Base-by-base conservation (phyloP, 2,113 vertebrate genomes). In the Donacobius atricapilla region DNA sequence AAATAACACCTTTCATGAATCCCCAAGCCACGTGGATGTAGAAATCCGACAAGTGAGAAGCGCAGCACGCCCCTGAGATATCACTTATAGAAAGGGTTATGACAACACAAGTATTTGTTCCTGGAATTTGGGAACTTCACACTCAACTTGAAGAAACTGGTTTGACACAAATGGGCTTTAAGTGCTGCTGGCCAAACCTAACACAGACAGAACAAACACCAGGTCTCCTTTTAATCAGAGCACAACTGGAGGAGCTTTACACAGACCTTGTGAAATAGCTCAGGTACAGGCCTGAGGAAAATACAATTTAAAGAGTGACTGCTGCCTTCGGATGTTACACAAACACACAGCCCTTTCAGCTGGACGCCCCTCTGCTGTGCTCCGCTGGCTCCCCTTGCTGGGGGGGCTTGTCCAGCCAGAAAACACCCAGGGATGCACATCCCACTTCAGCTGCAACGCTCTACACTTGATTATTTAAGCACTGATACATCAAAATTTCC, bases 21-120 rank as follows among this genome's bases (percentile, higher is more conserved):
- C 33, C 22, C 31, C 39, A 42, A 58, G n/a, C 10, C 22, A 83
- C 0, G 0, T 5, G n/a, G 48, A 44, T 7, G 14, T 1, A 53
- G 11, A 76, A 75, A 40, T 61, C 45, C 54, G 72, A 6, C 66
- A 61, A 45, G 35, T 25, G 22, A 37, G 23, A 90, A 83, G 33
- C 4, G 28, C 35, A 45, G 44, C 37, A 40, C 2, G 13, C 20
- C 39, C 78, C 57, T 1, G 7, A 83, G 70, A 73, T n/a, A n/a
- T 24, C 50, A 19, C 63, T 79, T 30, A 2, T 1, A 11, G 39
- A 5, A 87, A 47, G 60, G 2, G 2, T 50, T 58, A 50, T 7
- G 40, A 68, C 66, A 94, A 17, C 25, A 65, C 44, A 63, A 50
- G 37, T 31, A n/a, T 72, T 72, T 83, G 71, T 21, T 80, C 50